Base-by-base conservation (phyloP, 2,888 invertebrate genomes). In the Geophilus truncorum region DNA sequence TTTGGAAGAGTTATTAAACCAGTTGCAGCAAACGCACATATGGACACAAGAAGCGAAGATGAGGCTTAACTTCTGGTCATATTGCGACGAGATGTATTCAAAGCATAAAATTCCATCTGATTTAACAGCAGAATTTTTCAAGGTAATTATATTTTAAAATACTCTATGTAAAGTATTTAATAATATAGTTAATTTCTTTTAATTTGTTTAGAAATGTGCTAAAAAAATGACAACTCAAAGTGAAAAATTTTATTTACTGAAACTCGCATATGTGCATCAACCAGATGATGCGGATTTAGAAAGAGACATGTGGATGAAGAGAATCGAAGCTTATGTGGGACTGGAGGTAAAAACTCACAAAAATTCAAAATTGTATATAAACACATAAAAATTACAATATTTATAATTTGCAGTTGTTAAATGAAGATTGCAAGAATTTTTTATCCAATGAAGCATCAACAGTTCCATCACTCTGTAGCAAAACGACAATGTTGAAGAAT, bases 261-360 rank as follows among this genome's bases (percentile, higher is more conserved):
- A 34, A 3, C 23, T 81, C 21, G 81, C 78, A 21, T 81, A 57
- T 1, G 25, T 36, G 6, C 6, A 34, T 25, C n/a, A 21, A 77
- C 18, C 21, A 5, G 32, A 45, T 5, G 80, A 80, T 12, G 32
- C 25, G 30, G 30, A 77, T 4, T 1, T 80, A 7, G 77, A 81
- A 57, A 10, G 21, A 21, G 81, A 81, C 34, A 81, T 81, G 81
- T 81, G 81, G 81, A 5, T 81, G 12, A 34, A 51, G 7, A 77
- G 81, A 36, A 81, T 81, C 21, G 25, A 36, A 36, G 78, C 81
- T 25, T 45, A 80, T 45, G 5, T 77, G 23, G 28, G 28, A 18
- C 34, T 25, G 34, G 78, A 36, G 40, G 25, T 78, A 21, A 9
- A 34, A 7, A 57, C 9, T 2, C 57, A 57, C 15, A 57, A 2